Conservation (phyloP, 2,888 invertebrate species). For the Amorpha juglandis region DNA sequence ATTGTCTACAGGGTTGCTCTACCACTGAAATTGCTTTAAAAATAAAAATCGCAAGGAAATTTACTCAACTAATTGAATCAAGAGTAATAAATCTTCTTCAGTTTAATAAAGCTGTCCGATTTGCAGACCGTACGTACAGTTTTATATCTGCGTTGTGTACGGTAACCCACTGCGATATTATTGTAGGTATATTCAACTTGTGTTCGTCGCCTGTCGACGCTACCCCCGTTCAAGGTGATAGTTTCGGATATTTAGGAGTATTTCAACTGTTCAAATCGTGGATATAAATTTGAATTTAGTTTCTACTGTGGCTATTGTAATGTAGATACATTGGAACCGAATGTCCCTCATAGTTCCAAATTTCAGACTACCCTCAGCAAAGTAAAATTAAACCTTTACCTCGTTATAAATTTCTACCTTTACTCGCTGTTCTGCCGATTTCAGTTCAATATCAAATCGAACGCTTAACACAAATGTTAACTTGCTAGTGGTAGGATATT, state of each 20-base stretch:
- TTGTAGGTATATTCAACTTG: slow-evolving; percentile 27
- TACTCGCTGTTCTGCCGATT: too few species aligned
- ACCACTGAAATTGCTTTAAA: too few species aligned
- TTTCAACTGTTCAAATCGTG: not conserved
- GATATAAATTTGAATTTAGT: not conserved
- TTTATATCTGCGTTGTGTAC: slow-evolving; percentile 33
- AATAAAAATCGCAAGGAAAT: too few species aligned
- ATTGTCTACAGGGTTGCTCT: too few species aligned
- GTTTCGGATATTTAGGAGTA: slow-evolving; percentile 11
- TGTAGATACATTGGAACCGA: too few species aligned
- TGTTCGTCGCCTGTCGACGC: not conserved
- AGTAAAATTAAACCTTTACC: too few species aligned
- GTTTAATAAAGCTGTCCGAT: slow-evolving; percentile 2
- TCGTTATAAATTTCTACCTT: too few species aligned
- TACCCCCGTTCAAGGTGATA: not conserved
- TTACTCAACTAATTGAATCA: not conserved
- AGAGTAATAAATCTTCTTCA: not conserved
- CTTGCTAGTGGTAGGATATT: too few species aligned
- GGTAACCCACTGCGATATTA: slow-evolving; percentile 45
- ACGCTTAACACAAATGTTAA: too few species aligned
- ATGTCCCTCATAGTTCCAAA: too few species aligned
- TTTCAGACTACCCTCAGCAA: too few species aligned
- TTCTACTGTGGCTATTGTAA: not conserved
- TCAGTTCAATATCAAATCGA: too few species aligned
- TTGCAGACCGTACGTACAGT: not conserved